Base-by-base conservation (phyloP, 1,140 invertebrate genomes). In the Cecropterus lyciades region DNA sequence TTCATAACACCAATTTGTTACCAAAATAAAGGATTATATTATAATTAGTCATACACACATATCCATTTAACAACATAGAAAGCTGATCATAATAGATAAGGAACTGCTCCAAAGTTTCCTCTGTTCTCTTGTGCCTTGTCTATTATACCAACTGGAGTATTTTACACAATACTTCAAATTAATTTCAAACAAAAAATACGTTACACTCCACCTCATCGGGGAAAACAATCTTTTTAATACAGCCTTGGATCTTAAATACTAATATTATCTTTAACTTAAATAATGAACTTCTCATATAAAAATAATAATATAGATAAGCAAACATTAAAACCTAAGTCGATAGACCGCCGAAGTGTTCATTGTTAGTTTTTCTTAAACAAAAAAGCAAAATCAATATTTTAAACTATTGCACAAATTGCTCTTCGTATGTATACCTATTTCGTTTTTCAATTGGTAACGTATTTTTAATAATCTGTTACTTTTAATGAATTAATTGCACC, bases 1-100 rank as follows among this genome's bases (percentile, higher is more conserved):
- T 85, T 88, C 79, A 89, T 89, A 91, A 91, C 87, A 89, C 86
- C 89, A 90, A 90, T 87, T 85, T 85, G 82, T 89, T 89, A 91
- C 85, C 87, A 91, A 91, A 90, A 91, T 91, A 91, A 91, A 89
- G 79, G 82, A 89, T 89, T 89, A 84, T 89, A 87, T 82, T 87
- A 85, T 85, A 84, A 79, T 89, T 87, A 89, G 84, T 87, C 87
- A 89, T 87, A 90, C 87, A 89, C 86, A 90, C 84, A 85, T 56
- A 56, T 87, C 73, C 80, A 85, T 72, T 78, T 82, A 91, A 89
- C 87, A 91, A 89, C 79, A 82, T 85, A 84, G 67, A 71, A 20
- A 37, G 72, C 71, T 78, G 79, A 69, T 70, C 67, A 57, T 71
- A 82, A 86, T 82, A 82, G 73, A 75, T 46, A 73, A 80, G 52